phyloP scores from a whole-genome alignment of 2,888 invertebrate genomes.

The Hypercompe scribonia region DNA sequence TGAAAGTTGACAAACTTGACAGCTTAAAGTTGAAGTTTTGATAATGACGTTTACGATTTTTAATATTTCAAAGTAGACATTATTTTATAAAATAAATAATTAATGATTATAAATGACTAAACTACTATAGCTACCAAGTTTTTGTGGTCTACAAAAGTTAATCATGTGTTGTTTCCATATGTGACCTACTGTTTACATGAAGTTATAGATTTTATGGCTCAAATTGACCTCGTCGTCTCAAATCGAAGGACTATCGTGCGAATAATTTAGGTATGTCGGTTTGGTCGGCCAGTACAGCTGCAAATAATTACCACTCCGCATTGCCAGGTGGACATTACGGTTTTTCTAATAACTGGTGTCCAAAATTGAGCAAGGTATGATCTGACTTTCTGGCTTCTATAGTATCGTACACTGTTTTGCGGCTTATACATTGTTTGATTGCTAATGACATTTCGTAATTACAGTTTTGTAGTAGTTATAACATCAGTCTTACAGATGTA shows the following conservation, averaged over 20 bases:
- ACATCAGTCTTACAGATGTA: conserved; percentile 41
- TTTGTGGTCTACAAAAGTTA: conserved; percentile 15
- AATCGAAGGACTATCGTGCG: conserved; percentile 78
- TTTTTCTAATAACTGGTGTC: conserved; percentile 81
- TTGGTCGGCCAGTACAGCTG: conserved; percentile 90
- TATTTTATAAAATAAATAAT: conserved; percentile 22
- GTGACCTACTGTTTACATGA: conserved; percentile 22
- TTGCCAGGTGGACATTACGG: conserved; percentile 78
- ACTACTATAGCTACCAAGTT: background rate
- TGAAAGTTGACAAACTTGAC: conserved; percentile 12
- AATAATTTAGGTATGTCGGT: conserved; percentile 89
- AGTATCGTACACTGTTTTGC: conserved; percentile 46
- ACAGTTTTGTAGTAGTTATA: conserved; percentile 43
- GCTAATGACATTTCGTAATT: conserved; percentile 40
- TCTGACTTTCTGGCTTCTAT: conserved; percentile 49
- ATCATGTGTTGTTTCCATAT: conserved; percentile 30
- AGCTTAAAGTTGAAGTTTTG: conserved; percentile 5
- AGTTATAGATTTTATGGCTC: conserved; percentile 27
- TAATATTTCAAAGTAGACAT: conserved; percentile 20
- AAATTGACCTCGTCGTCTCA: conserved; percentile 76
- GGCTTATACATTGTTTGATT: conserved; percentile 40
- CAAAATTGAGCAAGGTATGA: conserved; percentile 83
- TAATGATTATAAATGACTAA: conserved; percentile 14
- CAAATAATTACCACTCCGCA: conserved; percentile 81
- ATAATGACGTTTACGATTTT: conserved; percentile 40